Evolutionary conservation across 2,113 vertebrate genomes (phyloP).

Genomic region (Phasianus colchicus): DNA sequence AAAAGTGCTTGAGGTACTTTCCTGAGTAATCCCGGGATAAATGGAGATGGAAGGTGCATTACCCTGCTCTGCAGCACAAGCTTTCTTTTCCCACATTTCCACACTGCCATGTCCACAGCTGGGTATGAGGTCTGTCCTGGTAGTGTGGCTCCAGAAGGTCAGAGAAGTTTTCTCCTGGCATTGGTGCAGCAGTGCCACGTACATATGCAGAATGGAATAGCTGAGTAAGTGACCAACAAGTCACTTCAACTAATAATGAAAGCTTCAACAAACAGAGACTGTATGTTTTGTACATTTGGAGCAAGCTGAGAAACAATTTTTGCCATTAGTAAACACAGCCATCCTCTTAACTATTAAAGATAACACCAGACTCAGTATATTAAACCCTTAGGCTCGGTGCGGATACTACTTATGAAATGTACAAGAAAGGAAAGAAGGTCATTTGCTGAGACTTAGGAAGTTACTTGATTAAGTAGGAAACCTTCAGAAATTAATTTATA

Average conservation of each 20-base stretch:
- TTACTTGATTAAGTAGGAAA: neutral
- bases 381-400: neutral
- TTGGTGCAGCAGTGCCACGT: too few relatives aligned
- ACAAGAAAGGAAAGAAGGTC: neutral
- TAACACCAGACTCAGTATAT: neutral
- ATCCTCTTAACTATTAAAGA: neutral
- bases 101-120: rapidly evolving
- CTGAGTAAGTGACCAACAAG: neutral
- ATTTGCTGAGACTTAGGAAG: neutral
- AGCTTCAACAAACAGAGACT: neutral
- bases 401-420: neutral
- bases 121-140: neutral
- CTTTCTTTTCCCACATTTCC: neutral
- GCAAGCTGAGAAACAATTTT: neutral
- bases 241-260: neutral
- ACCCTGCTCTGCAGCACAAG: neutral
- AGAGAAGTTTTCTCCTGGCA: neutral
- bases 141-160: neutral
- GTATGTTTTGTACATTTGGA: neutral
- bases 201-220: rapidly evolving
- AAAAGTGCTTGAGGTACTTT: neutral
- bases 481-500: slow-evolving; percentile 2
- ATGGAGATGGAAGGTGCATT: neutral
- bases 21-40: neutral
- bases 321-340: neutral